Base-by-base conservation (phyloP, 2,113 vertebrate genomes). In the Dryoscopus gambensis region DNA sequence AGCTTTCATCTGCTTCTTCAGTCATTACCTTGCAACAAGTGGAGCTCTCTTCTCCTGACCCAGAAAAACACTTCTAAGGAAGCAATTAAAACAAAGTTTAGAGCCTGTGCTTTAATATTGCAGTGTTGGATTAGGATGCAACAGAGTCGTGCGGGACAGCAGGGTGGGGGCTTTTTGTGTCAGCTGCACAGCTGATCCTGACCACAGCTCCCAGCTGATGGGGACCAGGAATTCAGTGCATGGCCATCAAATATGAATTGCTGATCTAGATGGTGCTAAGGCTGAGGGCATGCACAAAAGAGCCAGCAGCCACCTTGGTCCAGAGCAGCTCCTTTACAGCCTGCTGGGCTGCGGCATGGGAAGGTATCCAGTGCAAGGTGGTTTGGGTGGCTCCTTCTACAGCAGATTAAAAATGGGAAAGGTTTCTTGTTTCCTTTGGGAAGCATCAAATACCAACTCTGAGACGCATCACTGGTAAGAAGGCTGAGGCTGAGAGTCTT, bases 401-500 rank as follows among this genome's bases (percentile, higher is more conserved):
- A 69, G 37, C 15, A 39, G 5, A 62, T 30, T 42, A 79, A 84
- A 33, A 9, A 15, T 25, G 7, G 17, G 6, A 69, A 89, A 74
- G 8, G 5, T 28, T 47, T 71, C 13, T 79, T 74, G 11, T 52
- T 94, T 64, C 46, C 20, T 37, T 9, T 20, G 20, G 9, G 12
- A 73, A 76, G 15, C 12, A 53, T 37, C 19, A 52, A 59, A 78
- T 40, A 64, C 15, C 27, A 78, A 31, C 17, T 31, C 50, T 3
- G 16, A 92, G 31, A 15, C 22, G 7, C 24, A 4, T 28, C 18
- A 7, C 0, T 16, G 28, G 14, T 5, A 2, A 3, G 1, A 70
- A 4, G 1, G 31, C 17, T 33, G 42, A 87, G 39, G 57, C 27
- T 3, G 9, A 89, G 37, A 55, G 20, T 18, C 37, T 46, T 2